Evolutionary conservation across 2,797 vertebrate species (phyloP).

Genomic region (Phalanger gymnotis): DNA sequence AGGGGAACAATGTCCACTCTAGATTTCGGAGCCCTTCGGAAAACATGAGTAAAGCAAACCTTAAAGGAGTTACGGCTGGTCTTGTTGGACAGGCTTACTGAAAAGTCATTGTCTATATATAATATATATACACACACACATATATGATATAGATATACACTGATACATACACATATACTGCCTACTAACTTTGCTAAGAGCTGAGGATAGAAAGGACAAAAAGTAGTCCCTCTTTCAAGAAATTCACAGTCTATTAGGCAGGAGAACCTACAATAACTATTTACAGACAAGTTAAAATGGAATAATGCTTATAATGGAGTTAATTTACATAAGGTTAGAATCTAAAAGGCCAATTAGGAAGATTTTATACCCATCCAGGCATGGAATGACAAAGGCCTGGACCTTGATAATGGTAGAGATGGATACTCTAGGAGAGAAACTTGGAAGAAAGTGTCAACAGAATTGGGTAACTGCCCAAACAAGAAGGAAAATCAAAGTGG

Average conservation of each 20-base stretch:
- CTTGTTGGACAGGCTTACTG: not conserved
- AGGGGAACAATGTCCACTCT: not conserved
- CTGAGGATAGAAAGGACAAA: not conserved
- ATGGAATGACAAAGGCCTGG: not conserved
- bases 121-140: too few species aligned
- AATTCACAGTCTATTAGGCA: not conserved
- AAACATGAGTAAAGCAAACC: not conserved
- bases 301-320: not conserved
- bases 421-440: not conserved
- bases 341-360: not conserved
- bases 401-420: not conserved
- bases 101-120: too few species aligned
- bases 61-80: not conserved
- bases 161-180: not conserved
- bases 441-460: not conserved
- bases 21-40: not conserved
- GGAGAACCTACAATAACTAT: not conserved
- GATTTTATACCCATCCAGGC: not conserved
- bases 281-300: not conserved
- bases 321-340: not conserved
- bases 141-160: too few species aligned
- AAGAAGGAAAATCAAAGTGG: not conserved
- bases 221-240: not conserved
- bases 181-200: not conserved
- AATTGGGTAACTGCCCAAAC: not conserved